Evolutionary conservation across 2,888 invertebrate species (phyloP), one percentile per base, ranked within the genome.

Genomic region (Pollenia amentaria): DNA sequence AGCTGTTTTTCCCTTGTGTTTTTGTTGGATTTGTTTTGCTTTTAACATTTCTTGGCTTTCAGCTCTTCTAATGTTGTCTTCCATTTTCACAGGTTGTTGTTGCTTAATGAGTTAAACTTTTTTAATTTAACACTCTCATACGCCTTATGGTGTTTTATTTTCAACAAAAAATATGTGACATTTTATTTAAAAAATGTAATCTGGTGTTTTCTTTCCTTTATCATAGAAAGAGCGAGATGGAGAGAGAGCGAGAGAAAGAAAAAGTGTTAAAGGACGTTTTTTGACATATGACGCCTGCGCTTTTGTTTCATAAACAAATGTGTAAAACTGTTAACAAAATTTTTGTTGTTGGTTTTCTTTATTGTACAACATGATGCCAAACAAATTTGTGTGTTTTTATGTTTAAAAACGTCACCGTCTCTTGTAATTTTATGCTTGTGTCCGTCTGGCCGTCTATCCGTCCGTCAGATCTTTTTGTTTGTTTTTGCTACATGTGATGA

Each of bases 11-110:
- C 4, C 6, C 40, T 55, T 16, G 55, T 21, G 3, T 55, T 18
- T 55, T 18, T 55, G 16, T 16, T 16, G 16, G 10, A n/a, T 12
- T 42, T 64, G 62, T 60, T 60, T 42, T 69, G 38, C 51, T 53
- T 18, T 42, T 44, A 42, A 40, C 42, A n/a, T 69, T 14, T 18
- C n/a, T 69, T 57, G 29, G 14, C 18, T 67, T 12, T 12, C 11
- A 11, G 57, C 65, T 83, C 83, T 80, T 65, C 46, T 9, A 21
- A 53, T 84, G 83, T 84, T 87, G 83, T 62, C 86, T 64, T 75
- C 76, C 67, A 55, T 21, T 65, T 84, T 78, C 55, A 73, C 80
- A 84, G 67, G 73, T 84, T 84, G 84, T 69, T 84, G 75, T 75
- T 62, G 48, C 29, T 46, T 11, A 38, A 40, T 6, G 29, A 29